Conservation (phyloP, 2,888 invertebrate genomes). For the Dinocampus coccinellae region DNA sequence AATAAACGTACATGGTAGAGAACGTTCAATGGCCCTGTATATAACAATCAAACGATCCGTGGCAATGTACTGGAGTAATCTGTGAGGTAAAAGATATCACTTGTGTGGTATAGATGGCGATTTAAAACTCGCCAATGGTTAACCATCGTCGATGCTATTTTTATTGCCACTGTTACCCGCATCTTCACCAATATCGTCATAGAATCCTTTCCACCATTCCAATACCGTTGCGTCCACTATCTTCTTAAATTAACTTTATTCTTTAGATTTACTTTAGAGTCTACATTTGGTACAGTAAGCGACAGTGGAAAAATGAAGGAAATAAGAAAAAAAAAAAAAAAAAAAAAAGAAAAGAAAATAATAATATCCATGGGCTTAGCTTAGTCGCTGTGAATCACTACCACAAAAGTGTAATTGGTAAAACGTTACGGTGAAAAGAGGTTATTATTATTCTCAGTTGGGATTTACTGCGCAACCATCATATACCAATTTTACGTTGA, state of each 20-base stretch:
- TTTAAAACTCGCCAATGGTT: slow-evolving; percentile 4
- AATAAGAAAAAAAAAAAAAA: too few species aligned
- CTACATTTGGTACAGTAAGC: background rate
- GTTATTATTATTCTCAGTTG: slow-evolving; percentile 11
- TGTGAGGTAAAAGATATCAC: background rate
- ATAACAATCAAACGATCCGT: background rate
- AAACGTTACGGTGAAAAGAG: slow-evolving; percentile 2
- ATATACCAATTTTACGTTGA: background rate
- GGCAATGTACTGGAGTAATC: too few species aligned
- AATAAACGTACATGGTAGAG: too few species aligned
- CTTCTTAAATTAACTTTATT: background rate
- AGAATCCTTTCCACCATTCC: background rate
- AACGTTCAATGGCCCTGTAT: background rate
- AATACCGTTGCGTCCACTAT: background rate
- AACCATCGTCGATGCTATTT: background rate
- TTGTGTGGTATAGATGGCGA: background rate
- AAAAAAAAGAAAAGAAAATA: too few species aligned
- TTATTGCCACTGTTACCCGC: slow-evolving; percentile 5
- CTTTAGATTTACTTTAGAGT: background rate
- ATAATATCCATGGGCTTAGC: background rate
- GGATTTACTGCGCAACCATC: slow-evolving; percentile 2
- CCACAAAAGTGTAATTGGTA: slow-evolving; percentile 12
- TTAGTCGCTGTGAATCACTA: background rate
- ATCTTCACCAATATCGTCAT: background rate
- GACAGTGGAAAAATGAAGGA: background rate